These are phyloP conservation scores for Chaetophractus vellerosus DNA, from an alignment of 2,797 vertebrate species.

Conservation along the genomic window DNA sequence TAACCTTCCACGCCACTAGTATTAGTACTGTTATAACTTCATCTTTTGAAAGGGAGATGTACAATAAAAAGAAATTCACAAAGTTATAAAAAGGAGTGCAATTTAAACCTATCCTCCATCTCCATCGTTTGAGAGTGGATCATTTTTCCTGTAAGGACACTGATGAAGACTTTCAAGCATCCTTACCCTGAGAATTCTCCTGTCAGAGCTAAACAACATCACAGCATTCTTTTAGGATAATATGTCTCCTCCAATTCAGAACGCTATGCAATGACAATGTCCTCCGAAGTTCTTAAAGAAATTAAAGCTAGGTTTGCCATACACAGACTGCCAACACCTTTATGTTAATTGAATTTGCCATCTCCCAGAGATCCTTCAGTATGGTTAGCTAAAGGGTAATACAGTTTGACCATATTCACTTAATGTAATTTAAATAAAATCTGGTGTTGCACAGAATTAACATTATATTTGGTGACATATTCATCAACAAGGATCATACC, in stretches of 20 bases:
- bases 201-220: constrained; percentile 89
- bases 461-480: constrained; percentile 56
- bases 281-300: constrained; percentile 86
- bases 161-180: constrained; percentile 88
- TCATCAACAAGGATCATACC: constrained; percentile 50
- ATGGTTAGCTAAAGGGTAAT: constrained; percentile 57
- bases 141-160: constrained; percentile 87
- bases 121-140: constrained; percentile 83
- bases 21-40: constrained; percentile 88
- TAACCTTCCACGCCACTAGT: constrained; percentile 88
- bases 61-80: constrained; percentile 87
- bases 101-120: constrained; percentile 86
- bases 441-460: constrained; percentile 58
- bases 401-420: constrained; percentile 73
- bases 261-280: constrained; percentile 82
- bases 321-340: constrained; percentile 67
- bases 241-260: constrained; percentile 85
- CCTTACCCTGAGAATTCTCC: constrained; percentile 87
- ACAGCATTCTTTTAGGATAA: constrained; percentile 88
- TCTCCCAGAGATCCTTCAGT: constrained; percentile 60
- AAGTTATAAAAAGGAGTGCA: constrained; percentile 86
- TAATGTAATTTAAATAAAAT: constrained; percentile 77
- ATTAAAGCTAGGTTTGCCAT: constrained; percentile 81
- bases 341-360: constrained; percentile 67
- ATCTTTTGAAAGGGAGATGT: constrained; percentile 85